Evolutionary conservation across 2,797 vertebrate species (phyloP).

Genomic region (Anolis apletophallus): DNA sequence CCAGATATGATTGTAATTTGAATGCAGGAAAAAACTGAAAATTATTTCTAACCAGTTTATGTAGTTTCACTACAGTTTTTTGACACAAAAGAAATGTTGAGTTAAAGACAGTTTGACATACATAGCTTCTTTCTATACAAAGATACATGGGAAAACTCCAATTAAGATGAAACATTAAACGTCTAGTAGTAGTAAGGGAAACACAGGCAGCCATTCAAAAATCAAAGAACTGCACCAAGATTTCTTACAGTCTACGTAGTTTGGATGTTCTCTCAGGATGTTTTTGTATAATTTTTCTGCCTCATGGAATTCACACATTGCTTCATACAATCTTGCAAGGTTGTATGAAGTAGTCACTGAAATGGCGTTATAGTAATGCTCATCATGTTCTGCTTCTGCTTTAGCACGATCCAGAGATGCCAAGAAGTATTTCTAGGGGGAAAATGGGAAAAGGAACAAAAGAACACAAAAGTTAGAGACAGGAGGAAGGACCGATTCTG

Average conservation of each 20-base stretch:
- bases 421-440: conserved; percentile 93
- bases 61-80: neutral
- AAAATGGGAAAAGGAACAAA: conserved; percentile 49
- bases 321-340: conserved; percentile 95
- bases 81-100: neutral
- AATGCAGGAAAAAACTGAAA: neutral
- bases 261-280: conserved; percentile 97
- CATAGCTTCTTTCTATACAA: neutral
- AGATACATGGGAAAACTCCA: neutral
- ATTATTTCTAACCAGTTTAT: neutral
- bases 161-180: neutral
- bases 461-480: neutral
- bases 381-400: conserved; percentile 97
- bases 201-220: neutral
- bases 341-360: conserved; percentile 99
- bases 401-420: conserved; percentile 96
- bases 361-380: conserved; percentile 99
- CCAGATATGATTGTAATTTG: neutral
- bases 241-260: conserved; percentile 97
- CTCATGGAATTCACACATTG: conserved; percentile 98
- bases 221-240: conserved; percentile 29
- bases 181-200: accelerated
- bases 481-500: neutral
- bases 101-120: neutral
- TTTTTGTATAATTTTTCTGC: conserved; percentile 99